Conservation (phyloP, 2,113 vertebrate genomes). For the Callipepla squamata region DNA sequence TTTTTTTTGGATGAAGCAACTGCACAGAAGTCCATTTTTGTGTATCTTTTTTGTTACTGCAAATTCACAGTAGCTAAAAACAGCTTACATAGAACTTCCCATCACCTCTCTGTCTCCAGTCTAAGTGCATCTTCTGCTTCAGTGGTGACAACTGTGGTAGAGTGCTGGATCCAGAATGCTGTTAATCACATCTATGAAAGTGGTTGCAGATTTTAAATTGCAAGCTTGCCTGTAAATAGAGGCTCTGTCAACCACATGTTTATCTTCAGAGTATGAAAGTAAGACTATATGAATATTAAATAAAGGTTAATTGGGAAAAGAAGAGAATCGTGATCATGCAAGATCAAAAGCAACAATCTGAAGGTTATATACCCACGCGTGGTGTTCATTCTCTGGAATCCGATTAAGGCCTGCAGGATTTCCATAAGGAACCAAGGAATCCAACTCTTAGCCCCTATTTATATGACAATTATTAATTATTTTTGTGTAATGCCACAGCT, state of each 20-base stretch:
- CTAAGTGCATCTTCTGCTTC: background rate
- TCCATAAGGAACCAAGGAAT: background rate
- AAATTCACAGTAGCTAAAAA: background rate
- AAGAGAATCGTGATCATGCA: background rate
- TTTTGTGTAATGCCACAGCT: background rate
- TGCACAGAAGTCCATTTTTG: background rate
- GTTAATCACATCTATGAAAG: constrained; percentile 18
- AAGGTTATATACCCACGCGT: background rate
- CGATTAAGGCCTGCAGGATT: background rate
- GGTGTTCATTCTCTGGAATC: background rate
- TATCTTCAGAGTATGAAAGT: constrained; percentile 16
- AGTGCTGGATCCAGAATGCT: background rate
- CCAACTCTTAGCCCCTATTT: background rate
- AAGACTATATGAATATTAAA: constrained; percentile 34
- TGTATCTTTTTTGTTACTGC: background rate
- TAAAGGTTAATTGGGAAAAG: background rate
- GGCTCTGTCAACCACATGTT: constrained; percentile 22
- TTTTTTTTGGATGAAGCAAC: background rate
- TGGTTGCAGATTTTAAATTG: background rate
- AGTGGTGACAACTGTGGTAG: background rate
- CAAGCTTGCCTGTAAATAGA: constrained; percentile 20
- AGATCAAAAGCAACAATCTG: background rate
- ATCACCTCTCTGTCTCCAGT: background rate
- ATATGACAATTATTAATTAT: background rate
- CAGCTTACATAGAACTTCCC: background rate